These are phyloP conservation scores for Zaprionus nigranus DNA, from an alignment of 1,140 invertebrate genomes.

Conservation along the genomic window DNA sequence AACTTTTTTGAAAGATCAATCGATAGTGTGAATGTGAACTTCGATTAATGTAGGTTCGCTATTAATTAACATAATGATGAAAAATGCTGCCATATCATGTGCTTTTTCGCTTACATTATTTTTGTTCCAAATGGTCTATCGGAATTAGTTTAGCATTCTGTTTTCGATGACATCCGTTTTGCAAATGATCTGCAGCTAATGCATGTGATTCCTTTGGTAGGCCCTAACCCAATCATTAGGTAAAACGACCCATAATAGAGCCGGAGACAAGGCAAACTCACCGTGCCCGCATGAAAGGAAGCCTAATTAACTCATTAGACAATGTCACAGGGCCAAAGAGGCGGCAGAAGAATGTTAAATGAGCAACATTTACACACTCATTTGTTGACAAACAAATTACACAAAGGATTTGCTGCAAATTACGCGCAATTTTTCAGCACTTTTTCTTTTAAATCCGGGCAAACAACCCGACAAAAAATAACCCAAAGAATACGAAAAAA, in stretches of 20 bases:
- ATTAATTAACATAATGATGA: neutral
- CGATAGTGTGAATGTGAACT: neutral
- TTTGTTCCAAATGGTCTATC: no score
- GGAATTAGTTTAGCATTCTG: neutral
- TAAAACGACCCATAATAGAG: constrained; percentile 56
- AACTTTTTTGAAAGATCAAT: neutral
- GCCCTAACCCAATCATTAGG: constrained; percentile 46
- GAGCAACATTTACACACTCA: constrained; percentile 77
- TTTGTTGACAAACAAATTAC: constrained; percentile 82
- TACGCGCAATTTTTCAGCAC: constrained; percentile 77
- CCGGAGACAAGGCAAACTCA: constrained; percentile 14
- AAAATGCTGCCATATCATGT: neutral
- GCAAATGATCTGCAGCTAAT: constrained; percentile 31
- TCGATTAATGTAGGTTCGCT: neutral
- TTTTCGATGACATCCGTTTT: neutral
- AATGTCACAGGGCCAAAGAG: constrained; percentile 59
- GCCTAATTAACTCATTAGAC: constrained; percentile 81
- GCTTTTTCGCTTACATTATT: neutral
- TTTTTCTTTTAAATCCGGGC: constrained; percentile 66
- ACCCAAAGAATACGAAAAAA: constrained; percentile 14
- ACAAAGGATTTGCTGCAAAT: constrained; percentile 76
- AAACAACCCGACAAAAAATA: constrained; percentile 55
- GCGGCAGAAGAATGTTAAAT: constrained; percentile 63
- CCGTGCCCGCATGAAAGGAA: constrained; percentile 57
- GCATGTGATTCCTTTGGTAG: neutral